Evolutionary conservation across 2,797 vertebrate species (phyloP).

Genomic region (Galaxias olidus): DNA sequence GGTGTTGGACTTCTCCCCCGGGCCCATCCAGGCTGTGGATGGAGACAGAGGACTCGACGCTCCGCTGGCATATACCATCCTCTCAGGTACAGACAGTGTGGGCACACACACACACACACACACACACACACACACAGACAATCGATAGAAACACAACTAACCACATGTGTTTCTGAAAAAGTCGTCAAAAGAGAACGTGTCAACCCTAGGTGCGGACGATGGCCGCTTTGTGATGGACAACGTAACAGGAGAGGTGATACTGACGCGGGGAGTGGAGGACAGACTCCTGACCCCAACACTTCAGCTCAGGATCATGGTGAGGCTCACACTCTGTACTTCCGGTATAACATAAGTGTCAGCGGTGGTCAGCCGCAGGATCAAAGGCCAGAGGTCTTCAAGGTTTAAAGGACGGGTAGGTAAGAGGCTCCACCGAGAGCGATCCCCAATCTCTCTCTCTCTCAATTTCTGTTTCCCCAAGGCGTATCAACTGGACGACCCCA

Average conservation of each 20-base stretch:
- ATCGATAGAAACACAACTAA: not conserved
- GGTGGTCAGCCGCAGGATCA: not conserved
- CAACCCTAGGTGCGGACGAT: constrained; percentile 59
- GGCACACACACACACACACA: not conserved
- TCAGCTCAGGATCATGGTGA: constrained; percentile 76
- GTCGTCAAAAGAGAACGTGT: too few relatives aligned
- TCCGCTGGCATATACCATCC: constrained; percentile 77
- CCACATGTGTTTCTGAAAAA: too few relatives aligned
- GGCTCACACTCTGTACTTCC: constrained; percentile 11
- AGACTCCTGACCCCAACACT: constrained; percentile 59
- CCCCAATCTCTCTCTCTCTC: not conserved
- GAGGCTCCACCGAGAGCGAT: not conserved
- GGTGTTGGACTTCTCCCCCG: constrained; percentile 72
- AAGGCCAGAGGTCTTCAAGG: too few relatives aligned
- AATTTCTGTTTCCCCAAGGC: constrained; percentile 62
- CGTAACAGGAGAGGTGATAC: constrained; percentile 64
- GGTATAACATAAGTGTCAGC: not conserved
- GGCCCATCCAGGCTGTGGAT: constrained; percentile 74
- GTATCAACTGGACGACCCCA: constrained; percentile 78
- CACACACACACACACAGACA: not conserved
- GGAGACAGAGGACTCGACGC: constrained; percentile 76
- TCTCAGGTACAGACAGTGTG: constrained; percentile 70
- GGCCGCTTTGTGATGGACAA: constrained; percentile 72
- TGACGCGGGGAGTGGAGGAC: constrained; percentile 60
- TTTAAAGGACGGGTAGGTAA: too few relatives aligned